Conservation (phyloP, 1,140 invertebrate genomes). For the Drosophila rufa region DNA sequence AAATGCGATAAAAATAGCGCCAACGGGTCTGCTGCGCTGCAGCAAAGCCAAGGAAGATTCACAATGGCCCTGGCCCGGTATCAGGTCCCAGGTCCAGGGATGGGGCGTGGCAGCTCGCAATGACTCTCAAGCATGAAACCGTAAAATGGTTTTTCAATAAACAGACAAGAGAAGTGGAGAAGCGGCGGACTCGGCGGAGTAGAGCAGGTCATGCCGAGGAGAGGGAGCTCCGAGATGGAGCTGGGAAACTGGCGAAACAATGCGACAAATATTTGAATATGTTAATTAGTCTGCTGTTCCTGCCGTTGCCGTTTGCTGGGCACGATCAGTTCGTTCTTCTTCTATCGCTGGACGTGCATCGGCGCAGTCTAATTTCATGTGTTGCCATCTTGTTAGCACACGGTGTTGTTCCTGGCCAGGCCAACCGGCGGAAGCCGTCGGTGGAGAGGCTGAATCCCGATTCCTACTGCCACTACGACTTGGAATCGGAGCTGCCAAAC, state of each 20-base stretch:
- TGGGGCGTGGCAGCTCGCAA: slow-evolving; percentile 69
- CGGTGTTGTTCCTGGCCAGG: slow-evolving; percentile 23
- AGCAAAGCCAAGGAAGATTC: slow-evolving; percentile 33
- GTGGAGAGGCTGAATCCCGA: not conserved
- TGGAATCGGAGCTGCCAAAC: slow-evolving; percentile 36
- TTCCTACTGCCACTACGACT: not conserved
- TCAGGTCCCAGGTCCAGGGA: slow-evolving; percentile 26
- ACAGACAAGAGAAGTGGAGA: slow-evolving; percentile 19
- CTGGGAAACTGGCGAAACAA: slow-evolving; percentile 67
- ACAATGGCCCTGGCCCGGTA: slow-evolving; percentile 33
- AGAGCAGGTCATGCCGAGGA: slow-evolving; percentile 10
- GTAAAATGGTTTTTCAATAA: slow-evolving; percentile 83
- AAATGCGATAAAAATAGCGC: slow-evolving; percentile 83
- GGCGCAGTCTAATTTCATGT: slow-evolving; percentile 82
- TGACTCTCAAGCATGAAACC: slow-evolving; percentile 80
- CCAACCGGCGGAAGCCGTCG: slow-evolving; percentile 28
- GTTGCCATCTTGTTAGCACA: slow-evolving; percentile 78
- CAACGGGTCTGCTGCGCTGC: slow-evolving; percentile 58
- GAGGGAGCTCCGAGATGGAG: slow-evolving; percentile 18
- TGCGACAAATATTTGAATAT: slow-evolving; percentile 84
- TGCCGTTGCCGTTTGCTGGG: slow-evolving; percentile 53
- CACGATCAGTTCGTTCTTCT: slow-evolving; percentile 74
- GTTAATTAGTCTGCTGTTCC: slow-evolving; percentile 75
- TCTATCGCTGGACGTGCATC: slow-evolving; percentile 79
- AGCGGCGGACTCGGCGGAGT: not conserved